Evolutionary conservation across 2,113 vertebrate species (phyloP).

Genomic region (Triplophysa rosa): DNA sequence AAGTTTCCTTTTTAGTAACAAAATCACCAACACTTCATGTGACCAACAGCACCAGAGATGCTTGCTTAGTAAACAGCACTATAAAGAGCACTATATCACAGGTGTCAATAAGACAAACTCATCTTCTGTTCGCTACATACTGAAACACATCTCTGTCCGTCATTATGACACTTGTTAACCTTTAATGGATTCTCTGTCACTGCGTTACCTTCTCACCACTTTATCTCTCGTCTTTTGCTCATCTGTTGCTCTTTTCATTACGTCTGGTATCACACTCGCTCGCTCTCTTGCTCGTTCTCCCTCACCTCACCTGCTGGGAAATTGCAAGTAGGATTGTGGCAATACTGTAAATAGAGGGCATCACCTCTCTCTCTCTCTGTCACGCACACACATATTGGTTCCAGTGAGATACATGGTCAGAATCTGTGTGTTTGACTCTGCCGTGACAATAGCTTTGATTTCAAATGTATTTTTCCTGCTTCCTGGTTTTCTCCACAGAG

Average conservation of each 20-base stretch:
- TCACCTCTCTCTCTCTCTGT: not conserved
- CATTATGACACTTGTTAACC: constrained; percentile 24
- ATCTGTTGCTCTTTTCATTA: not conserved
- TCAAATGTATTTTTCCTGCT: too few species aligned
- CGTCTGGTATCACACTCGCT: not conserved
- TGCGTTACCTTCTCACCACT: not conserved
- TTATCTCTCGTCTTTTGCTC: constrained; percentile 18
- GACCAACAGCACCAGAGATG: too few species aligned
- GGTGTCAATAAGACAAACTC: too few species aligned
- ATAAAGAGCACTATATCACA: too few species aligned
- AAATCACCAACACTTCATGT: too few species aligned
- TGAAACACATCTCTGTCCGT: not conserved
- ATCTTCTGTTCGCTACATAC: too few species aligned
- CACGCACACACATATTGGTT: constrained; percentile 21
- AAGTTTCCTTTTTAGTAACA: too few species aligned
- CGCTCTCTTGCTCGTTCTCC: not conserved
- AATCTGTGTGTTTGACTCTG: not conserved
- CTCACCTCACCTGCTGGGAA: constrained; percentile 3
- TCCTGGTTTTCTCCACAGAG: too few species aligned
- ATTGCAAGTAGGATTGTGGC: constrained; percentile 20
- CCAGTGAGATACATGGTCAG: not conserved
- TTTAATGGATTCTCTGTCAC: constrained; percentile 15
- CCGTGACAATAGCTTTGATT: not conserved
- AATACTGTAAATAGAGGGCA: constrained; percentile 36
- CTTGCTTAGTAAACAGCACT: too few species aligned